Evolutionary conservation across 2,888 invertebrate genomes (phyloP), one percentile per base, ranked within the genome.

Genomic region (Athalia cordata): DNA sequence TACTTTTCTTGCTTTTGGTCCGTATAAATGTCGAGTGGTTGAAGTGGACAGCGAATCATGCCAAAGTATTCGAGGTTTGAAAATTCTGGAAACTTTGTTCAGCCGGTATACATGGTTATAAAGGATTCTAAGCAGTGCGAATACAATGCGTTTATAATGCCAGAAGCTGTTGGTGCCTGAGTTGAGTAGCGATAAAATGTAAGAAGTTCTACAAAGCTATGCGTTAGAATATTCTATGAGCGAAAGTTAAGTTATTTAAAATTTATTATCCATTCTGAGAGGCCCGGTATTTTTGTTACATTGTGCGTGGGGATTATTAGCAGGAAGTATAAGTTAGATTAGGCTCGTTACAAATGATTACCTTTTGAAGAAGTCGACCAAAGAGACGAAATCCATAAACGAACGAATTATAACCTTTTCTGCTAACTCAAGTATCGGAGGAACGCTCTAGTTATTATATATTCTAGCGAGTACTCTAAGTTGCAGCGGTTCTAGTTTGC

Each of bases 401-500:
- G 62, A 29, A 29, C 29, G 45, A 57, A 72, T n/a, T 50, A 29
- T 29, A 9, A 68, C 50, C 11, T 29, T 29, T 29, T 15, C 57
- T 45, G 6, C 52, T 59, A 72, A 72, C 57, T 59, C 47, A 59
- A 59, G 59, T 59, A 59, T 59, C 47, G 47, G 47, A 6, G 45
- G 11, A 72, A 72, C 59, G 72, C 45, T 59, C 72, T 15, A 57
- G 57, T 72, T 72, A 72, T 72, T 29, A 29, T 29, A 29, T 29
- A 29, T 29, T 29, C 29, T 29, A 29, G 29, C 29, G 29, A 29
- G 29, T 29, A 29, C 29, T 29, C 29, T 29, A n/a, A 57, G 70
- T 70, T 57, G 57, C 57, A 72, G 15, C 57, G 57, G 59, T 57
- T 72, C 47, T 29, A 59, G 72, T 72, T 72, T 72, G 59, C 59